Evolutionary conservation across 2,113 vertebrate species (phyloP), one percentile per base, ranked within the genome.

Genomic region (Fregetta grallaria): DNA sequence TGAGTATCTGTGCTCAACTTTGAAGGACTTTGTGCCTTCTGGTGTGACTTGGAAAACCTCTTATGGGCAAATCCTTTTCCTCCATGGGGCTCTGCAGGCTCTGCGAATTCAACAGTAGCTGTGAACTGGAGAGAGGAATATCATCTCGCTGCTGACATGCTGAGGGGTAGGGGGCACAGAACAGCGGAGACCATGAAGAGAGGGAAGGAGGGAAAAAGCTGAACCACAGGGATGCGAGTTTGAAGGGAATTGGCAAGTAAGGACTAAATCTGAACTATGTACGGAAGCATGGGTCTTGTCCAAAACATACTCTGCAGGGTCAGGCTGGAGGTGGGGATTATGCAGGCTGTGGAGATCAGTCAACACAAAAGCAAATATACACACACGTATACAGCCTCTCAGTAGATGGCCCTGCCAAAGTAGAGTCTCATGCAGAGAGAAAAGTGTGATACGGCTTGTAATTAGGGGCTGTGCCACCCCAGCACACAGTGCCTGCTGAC

Each of bases 401-500:
- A 13, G 14, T 8, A 38, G 23, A 12, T 1, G 3, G 49, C 10
- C 14, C 11, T 65, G 85, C 73, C 59, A 20, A 47, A 68, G n/a
- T 5, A 44, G 45, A 49, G 44, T n/a, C 1, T 0, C 34, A 22
- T 0, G 1, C 4, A 7, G 38, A 23, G 38, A 38, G 15, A 27
- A 7, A 32, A 62, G 20, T 3, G 14, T 17, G 86, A n/a, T 52
- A 3, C 1, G 3, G 36, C 11, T 65, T 59, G 38, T 38, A 26
- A n/a, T 65, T 15, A 53, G 82, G 55, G 40, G 22, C 21, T 80
- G 38, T 14, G 44, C 21, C 18, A 30, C 9, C 65, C 36, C 21
- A 6, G 20, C 21, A 67, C 27, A 7, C 17, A 0, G 7, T 6
- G 25, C 71, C 59, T 19, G 36, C 70, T 3, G 4, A 2, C 0